Evolutionary conservation across 1,140 invertebrate species (phyloP).

Genomic region (Drosophila kikkawai): DNA sequence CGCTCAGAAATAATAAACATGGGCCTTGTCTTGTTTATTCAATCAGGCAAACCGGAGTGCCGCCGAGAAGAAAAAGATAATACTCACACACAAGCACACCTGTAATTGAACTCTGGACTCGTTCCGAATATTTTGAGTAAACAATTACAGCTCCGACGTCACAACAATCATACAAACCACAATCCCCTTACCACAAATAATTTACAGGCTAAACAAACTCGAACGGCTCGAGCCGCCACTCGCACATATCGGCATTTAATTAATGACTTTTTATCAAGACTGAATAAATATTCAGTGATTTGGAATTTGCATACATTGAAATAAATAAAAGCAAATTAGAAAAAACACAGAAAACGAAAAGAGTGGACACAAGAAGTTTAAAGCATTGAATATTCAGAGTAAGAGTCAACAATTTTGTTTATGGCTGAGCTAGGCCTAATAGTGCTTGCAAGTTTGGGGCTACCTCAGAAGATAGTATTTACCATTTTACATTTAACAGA

Average conservation of each 20-base stretch:
- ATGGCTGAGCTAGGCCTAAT: conserved; percentile 38
- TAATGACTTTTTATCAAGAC: conserved; percentile 64
- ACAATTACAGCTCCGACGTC: conserved; percentile 30
- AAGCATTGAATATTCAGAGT: conserved; percentile 65
- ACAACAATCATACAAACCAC: conserved; percentile 29
- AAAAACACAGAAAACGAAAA: conserved; percentile 27
- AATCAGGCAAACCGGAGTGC: conserved; percentile 34
- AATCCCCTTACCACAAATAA: conserved; percentile 51
- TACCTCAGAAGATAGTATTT: conserved; percentile 13
- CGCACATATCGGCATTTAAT: conserved; percentile 54
- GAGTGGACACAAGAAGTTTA: conserved; percentile 8
- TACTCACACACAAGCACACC: conserved; percentile 19
- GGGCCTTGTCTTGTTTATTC: conserved; percentile 36
- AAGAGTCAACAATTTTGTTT: conserved; percentile 72
- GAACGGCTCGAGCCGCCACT: conserved; percentile 43
- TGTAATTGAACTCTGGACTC: conserved; percentile 42
- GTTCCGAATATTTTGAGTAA: conserved; percentile 32
- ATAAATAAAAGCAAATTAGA: conserved; percentile 53
- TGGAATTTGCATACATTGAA: conserved; percentile 69
- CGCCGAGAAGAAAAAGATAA: conserved; percentile 1
- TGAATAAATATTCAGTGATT: conserved; percentile 55
- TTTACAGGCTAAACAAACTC: conserved; percentile 41
- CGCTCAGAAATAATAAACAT: conserved; percentile 48
- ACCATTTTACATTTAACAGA: background rate
- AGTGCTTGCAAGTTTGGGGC: conserved; percentile 55